These are phyloP conservation scores for Pyrocephalus nanus DNA, from an alignment of 2,797 vertebrate genomes.

Conservation along the genomic window DNA sequence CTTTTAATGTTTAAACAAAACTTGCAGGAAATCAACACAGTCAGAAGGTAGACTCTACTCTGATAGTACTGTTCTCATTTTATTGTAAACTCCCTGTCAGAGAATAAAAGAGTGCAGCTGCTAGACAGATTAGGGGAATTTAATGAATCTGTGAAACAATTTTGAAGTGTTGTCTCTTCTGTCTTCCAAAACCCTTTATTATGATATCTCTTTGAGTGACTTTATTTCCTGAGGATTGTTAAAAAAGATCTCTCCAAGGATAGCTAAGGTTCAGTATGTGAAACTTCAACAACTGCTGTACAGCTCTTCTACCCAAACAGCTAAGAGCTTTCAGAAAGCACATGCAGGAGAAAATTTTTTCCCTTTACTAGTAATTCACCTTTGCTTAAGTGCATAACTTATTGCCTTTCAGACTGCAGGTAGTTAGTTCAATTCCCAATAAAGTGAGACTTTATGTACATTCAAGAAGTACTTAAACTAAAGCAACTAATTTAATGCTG, in stretches of 20 bases:
- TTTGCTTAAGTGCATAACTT: constrained; percentile 32
- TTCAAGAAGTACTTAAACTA: constrained; percentile 50
- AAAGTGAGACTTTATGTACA: constrained; percentile 40
- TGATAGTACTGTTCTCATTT: background rate
- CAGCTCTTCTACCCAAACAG: background rate
- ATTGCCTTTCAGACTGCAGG: background rate
- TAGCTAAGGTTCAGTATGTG: background rate
- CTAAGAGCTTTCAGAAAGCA: background rate
- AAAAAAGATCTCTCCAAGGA: background rate
- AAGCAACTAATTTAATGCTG: constrained; percentile 54
- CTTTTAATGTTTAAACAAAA: background rate
- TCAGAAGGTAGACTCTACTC: background rate
- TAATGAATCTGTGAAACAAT: background rate
- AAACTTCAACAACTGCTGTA: background rate
- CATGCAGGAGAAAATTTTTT: background rate
- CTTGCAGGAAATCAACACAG: background rate
- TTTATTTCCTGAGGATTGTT: background rate
- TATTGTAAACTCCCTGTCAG: background rate
- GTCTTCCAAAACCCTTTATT: background rate
- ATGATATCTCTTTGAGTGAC: background rate
- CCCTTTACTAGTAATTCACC: constrained; percentile 31
- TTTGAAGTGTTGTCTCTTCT: background rate
- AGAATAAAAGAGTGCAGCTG: background rate
- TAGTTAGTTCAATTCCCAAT: constrained; percentile 42
- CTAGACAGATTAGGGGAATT: background rate